These are phyloP conservation scores for Neomorphus geoffroyi DNA, from an alignment of 2,797 vertebrate species.

Conservation along the genomic window DNA sequence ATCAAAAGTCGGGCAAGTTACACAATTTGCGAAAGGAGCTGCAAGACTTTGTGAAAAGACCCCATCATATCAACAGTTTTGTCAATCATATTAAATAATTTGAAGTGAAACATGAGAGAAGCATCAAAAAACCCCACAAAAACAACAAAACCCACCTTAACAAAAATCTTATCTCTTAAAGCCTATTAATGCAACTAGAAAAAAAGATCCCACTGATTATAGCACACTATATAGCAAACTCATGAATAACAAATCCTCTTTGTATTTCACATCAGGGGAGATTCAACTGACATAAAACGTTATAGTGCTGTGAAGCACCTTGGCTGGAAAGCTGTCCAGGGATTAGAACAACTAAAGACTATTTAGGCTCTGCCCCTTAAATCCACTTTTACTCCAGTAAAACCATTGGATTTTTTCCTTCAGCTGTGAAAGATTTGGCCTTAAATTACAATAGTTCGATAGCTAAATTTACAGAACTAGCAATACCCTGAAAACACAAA, in stretches of 20 bases:
- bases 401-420: not conserved
- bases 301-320: not conserved
- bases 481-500: slow-evolving; percentile 55
- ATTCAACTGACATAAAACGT: not conserved
- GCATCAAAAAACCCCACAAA: not conserved
- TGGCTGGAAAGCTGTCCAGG: not conserved
- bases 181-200: not conserved
- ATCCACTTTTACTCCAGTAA: slow-evolving; percentile 18
- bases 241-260: not conserved
- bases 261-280: not conserved
- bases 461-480: slow-evolving; percentile 60
- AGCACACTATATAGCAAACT: not conserved
- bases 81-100: not conserved
- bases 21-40: not conserved
- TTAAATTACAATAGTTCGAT: slow-evolving; percentile 48
- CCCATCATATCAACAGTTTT: not conserved
- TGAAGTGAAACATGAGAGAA: not conserved
- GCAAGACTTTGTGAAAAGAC: not conserved
- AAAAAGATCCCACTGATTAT: not conserved
- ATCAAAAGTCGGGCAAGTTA: not conserved
- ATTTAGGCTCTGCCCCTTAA: slow-evolving; percentile 4
- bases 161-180: not conserved
- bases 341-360: slow-evolving; percentile 30
- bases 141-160: not conserved
- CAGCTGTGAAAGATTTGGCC: not conserved